Evolutionary conservation across 1,140 invertebrate species (phyloP).

Genomic region (Drosophila erecta): DNA sequence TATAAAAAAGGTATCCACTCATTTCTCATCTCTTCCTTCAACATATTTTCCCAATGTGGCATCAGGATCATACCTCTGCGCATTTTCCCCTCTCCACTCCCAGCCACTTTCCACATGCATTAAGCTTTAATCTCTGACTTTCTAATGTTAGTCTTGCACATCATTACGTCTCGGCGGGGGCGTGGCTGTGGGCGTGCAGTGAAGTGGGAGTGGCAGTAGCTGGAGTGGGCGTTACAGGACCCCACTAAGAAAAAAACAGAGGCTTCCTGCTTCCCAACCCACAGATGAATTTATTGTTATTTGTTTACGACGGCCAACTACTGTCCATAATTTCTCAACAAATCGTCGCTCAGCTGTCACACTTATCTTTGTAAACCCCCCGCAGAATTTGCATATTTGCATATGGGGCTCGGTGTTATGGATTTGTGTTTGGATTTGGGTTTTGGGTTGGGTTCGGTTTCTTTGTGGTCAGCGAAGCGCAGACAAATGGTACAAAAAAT

Average conservation of each 20-base stretch:
- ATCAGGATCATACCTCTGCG: neutral
- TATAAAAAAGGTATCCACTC: conserved; percentile 2
- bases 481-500: conserved; percentile 57
- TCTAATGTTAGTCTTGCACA: conserved; percentile 54
- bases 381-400: conserved; percentile 72
- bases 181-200: conserved; percentile 8
- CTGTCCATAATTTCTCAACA: conserved; percentile 82
- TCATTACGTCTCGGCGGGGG: conserved; percentile 31
- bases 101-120: conserved; percentile 45
- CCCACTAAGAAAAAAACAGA: neutral
- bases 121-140: conserved; percentile 50
- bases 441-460: conserved; percentile 38
- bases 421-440: conserved; percentile 34
- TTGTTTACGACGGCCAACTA: conserved; percentile 66
- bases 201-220: conserved; percentile 36
- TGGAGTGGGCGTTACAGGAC: conserved; percentile 35
- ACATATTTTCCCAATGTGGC: neutral
- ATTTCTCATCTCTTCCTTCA: conserved; percentile 17
- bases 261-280: conserved; percentile 41
- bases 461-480: conserved; percentile 74
- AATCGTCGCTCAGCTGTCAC: conserved; percentile 82
- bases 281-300: conserved; percentile 66
- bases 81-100: conserved; percentile 3
- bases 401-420: conserved; percentile 38
- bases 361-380: conserved; percentile 63